Evolutionary conservation across 2,888 invertebrate genomes (phyloP).

Genomic region (Prionchulus punctatus): DNA sequence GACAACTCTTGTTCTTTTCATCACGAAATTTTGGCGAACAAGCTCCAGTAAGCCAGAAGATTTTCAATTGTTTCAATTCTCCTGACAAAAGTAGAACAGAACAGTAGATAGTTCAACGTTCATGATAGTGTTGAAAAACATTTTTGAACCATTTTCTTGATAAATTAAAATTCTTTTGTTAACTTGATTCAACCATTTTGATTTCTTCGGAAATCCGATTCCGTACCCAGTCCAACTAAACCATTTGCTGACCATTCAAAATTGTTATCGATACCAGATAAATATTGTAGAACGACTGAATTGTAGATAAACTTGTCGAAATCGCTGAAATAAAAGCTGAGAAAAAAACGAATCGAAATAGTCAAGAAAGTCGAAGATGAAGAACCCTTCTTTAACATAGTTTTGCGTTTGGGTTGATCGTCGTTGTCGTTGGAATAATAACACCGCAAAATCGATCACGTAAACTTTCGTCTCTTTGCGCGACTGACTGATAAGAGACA

Average conservation of each 20-base stretch:
- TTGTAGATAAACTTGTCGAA: slow-evolving; percentile 97
- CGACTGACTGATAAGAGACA: too few species aligned
- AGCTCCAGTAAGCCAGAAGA: slow-evolving; percentile 88
- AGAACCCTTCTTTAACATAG: neutral
- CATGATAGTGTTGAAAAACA: neutral
- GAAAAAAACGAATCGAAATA: too few species aligned
- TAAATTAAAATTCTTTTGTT: slow-evolving; percentile 31
- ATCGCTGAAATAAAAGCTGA: slow-evolving; percentile 50
- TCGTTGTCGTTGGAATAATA: too few species aligned
- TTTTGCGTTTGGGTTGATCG: too few species aligned
- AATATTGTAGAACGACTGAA: slow-evolving; percentile 88
- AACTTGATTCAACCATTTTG: slow-evolving; percentile 35
- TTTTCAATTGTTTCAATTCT: slow-evolving; percentile 74
- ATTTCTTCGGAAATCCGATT: slow-evolving; percentile 86
- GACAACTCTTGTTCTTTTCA: slow-evolving; percentile 33
- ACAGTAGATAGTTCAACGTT: too few species aligned
- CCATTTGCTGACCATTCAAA: slow-evolving; percentile 94
- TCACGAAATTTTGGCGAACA: slow-evolving; percentile 71
- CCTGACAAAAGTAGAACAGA: slow-evolving; percentile 40
- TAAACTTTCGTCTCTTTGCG: too few species aligned
- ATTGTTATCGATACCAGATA: slow-evolving; percentile 84
- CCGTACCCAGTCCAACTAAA: slow-evolving; percentile 97
- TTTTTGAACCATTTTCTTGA: slow-evolving; percentile 25
- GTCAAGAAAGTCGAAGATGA: too few species aligned
- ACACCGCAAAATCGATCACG: too few species aligned